Evolutionary conservation across 2,797 vertebrate genomes (phyloP).

Genomic region (Pitangus sulphuratus): DNA sequence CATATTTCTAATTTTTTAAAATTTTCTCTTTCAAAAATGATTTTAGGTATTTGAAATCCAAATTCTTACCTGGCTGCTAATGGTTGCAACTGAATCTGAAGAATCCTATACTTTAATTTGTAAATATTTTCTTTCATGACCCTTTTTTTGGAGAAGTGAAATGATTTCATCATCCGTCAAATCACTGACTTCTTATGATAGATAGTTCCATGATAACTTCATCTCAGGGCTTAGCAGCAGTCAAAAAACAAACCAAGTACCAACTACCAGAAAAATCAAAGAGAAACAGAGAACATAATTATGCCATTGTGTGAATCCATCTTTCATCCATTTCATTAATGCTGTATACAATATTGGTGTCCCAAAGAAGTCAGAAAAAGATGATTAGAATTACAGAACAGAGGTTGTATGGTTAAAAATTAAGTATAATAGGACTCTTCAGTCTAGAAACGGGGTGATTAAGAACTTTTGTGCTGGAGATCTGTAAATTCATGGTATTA

Average conservation of each 20-base stretch:
- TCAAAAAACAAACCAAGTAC: neutral
- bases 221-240: neutral
- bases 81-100: neutral
- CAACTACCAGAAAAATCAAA: neutral
- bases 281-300: neutral
- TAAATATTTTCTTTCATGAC: neutral
- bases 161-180: neutral
- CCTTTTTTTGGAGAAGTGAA: neutral
- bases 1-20: neutral
- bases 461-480: neutral
- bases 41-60: neutral
- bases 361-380: neutral
- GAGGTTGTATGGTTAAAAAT: neutral
- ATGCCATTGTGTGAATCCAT: neutral
- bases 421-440: neutral
- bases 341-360: accelerated
- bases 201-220: neutral
- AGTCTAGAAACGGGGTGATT: neutral
- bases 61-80: neutral
- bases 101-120: neutral
- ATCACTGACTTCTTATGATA: neutral
- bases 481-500: neutral
- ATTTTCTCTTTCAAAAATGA: neutral
- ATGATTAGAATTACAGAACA: neutral
- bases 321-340: neutral